Evolutionary conservation across 2,797 vertebrate genomes (phyloP), one percentile per base, ranked within the genome.

Genomic region (Champsocephalus esox): DNA sequence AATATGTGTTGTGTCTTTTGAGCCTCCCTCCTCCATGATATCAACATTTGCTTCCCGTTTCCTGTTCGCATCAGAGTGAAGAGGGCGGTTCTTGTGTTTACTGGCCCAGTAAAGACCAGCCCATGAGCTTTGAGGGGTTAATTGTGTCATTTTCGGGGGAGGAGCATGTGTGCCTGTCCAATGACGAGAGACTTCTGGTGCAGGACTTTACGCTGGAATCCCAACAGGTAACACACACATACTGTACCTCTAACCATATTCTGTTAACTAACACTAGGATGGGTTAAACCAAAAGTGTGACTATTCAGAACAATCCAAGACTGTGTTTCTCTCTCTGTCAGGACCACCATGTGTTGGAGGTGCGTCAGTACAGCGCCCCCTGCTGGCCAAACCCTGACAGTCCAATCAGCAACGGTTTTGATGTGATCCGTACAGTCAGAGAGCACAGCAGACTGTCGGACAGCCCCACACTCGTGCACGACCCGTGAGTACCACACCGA

Each of bases 381-480:
- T 97, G 95, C 80, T 99, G 98, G 98, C 98, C 97, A 70, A 98
- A 99, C 93, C 98, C 97, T 2, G 98, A 99, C 89, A 96, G 97
- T 55, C 96, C 97, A 48, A 98, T 99, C 87, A 97, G 98, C 85
- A 98, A 97, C 95, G 95, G 96, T 41, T 99, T 99, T 86, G 96
- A 99, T 85, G 92, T 99, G 60, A 92, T 98, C 89, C 95, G 90
- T 91, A 73, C 95, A 34, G 96, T 99, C 87, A 95, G 95, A 91
- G 96, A 97, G 74, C 96, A 96, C 92, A 94, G 95, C 73, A 88
- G 94, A 45, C 95, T 19, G 49, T 93, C 95, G 68, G 96, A 97
- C 43, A 95, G 96, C 10, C 96, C 96, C 0, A 88, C 94, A 56
- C 90, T 99, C 50, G 92, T 99, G n/a, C 97, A 98, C 1, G 98